phyloP scores from a whole-genome alignment of 2,888 invertebrate genomes.

The Melieria crassipennis region DNA sequence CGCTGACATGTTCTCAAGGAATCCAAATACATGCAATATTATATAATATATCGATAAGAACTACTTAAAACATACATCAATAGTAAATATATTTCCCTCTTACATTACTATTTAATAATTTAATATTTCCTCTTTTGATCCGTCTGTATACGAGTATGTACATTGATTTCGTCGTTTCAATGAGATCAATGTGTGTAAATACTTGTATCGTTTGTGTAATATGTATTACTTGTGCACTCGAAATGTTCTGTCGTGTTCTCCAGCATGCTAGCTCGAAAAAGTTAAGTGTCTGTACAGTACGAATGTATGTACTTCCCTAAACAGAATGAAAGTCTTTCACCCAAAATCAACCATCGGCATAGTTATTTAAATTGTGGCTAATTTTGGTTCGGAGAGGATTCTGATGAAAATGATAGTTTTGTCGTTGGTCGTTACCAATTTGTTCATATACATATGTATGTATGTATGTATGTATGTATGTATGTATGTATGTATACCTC shows the following conservation, averaged over 20 bases:
- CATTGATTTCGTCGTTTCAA: neutral
- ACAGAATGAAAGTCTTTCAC: constrained; percentile 7
- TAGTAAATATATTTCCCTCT: constrained; percentile 40
- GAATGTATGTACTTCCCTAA: constrained; percentile 8
- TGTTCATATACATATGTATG: too few relatives aligned
- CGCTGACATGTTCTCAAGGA: too few relatives aligned
- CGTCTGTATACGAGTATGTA: neutral
- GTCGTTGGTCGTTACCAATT: too few relatives aligned
- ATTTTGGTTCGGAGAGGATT: too few relatives aligned
- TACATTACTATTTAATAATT: constrained; percentile 13
- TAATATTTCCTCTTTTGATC: neutral
- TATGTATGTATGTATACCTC: too few relatives aligned
- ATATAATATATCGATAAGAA: neutral
- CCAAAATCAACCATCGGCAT: neutral
- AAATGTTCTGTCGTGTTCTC: too few relatives aligned
- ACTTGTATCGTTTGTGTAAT: neutral
- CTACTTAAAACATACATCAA: constrained; percentile 44
- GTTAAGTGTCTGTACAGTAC: too few relatives aligned
- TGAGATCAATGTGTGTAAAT: neutral
- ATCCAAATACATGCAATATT: too few relatives aligned
- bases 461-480: too few relatives aligned
- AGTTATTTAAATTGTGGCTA: too few relatives aligned
- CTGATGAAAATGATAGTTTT: too few relatives aligned
- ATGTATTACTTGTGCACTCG: neutral
- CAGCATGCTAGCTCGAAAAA: too few relatives aligned